These are phyloP conservation scores for Gymnoscopelus microlampas DNA, from an alignment of 2,797 vertebrate genomes.

Conservation along the genomic window DNA sequence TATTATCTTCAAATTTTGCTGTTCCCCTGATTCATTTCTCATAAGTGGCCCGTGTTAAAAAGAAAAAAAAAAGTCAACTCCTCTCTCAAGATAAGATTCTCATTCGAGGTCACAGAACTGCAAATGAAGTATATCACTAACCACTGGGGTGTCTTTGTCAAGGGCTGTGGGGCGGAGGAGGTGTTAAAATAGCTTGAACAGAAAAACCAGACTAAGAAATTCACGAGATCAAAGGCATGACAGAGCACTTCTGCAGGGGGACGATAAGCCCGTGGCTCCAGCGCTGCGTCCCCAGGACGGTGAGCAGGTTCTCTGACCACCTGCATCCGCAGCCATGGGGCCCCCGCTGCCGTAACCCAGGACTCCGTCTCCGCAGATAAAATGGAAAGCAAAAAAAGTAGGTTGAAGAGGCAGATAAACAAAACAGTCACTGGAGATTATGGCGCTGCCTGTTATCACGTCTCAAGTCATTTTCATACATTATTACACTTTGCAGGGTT, in stretches of 20 bases:
- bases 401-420: conserved; percentile 10
- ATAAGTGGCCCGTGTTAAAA: conserved; percentile 12
- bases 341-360: conserved; percentile 10
- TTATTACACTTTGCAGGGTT: conserved; percentile 55
- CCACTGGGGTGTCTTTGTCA: conserved; percentile 59
- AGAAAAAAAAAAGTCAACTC: too few relatives aligned
- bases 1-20: conserved; percentile 1
- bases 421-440: conserved; percentile 48
- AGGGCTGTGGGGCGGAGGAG: conserved; percentile 7
- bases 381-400: neutral
- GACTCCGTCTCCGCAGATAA: neutral
- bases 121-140: conserved; percentile 1
- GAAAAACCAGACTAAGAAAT: conserved; percentile 73
- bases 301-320: conserved; percentile 63
- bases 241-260: conserved; percentile 76
- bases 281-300: conserved; percentile 63
- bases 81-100: conserved; percentile 15
- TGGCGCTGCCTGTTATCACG: conserved; percentile 35
- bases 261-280: conserved; percentile 79
- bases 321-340: conserved; percentile 66
- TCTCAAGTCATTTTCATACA: conserved; percentile 60
- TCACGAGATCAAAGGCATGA: conserved; percentile 78
- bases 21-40: neutral
- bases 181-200: conserved; percentile 62
- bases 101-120: conserved; percentile 39